A percentile compares a stretch with the other conserved stretches of the same genome.
Evolutionary conservation across 2,888 invertebrate genomes (phyloP).

Genomic region (Cantharis nigra): DNA sequence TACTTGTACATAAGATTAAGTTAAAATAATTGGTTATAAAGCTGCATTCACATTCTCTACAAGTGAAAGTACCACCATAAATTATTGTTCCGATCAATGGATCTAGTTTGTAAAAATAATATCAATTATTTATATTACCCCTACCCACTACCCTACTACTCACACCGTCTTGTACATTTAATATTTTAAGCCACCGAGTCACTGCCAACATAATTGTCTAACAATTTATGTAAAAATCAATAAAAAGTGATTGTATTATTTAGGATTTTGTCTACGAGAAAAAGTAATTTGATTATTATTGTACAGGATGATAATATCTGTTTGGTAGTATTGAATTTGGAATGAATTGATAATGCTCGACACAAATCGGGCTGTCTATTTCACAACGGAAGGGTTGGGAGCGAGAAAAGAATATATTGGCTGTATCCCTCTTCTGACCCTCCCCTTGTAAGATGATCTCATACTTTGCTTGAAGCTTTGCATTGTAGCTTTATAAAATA

Average conservation of each 20-base stretch:
- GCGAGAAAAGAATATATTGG: no score
- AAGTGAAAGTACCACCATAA: no score
- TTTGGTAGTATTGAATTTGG: conserved; percentile 32
- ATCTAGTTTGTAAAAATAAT: no score
- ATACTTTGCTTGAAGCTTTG: conserved; percentile 20
- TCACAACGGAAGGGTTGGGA: no score
- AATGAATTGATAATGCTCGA: neutral
- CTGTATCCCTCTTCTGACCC: no score
- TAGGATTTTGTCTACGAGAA: neutral
- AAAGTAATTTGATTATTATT: neutral
- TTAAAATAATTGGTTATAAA: conserved; percentile 6
- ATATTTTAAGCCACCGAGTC: neutral
- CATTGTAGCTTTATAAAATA: conserved; percentile 26
- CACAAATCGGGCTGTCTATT: neutral
- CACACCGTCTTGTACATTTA: neutral
- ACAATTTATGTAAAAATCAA: neutral
- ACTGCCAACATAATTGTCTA: conserved; percentile 2
- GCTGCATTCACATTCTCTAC: neutral
- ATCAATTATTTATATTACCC: neutral
- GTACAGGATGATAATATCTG: conserved; percentile 31
- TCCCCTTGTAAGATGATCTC: conserved; percentile 4
- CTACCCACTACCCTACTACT: neutral
- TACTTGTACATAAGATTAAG: conserved; percentile 24
- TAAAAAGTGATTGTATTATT: neutral
- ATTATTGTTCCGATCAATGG: neutral